Evolutionary conservation across 1,140 invertebrate genomes (phyloP), one percentile per base, ranked within the genome.

Genomic region (Dreissena polymorpha): DNA sequence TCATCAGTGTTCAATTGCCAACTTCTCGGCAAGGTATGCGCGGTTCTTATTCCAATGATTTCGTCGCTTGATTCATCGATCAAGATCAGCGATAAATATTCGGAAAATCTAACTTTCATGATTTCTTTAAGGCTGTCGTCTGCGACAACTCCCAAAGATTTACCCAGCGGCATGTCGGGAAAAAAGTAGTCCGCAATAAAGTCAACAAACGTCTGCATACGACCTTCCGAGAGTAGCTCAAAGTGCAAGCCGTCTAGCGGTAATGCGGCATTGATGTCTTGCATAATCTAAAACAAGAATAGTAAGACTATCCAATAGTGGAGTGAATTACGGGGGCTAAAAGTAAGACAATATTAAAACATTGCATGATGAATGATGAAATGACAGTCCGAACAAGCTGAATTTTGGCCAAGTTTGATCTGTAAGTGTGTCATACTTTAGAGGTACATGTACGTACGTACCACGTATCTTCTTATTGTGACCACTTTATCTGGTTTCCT

Each of bases 31-130:
- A 14, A 7, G 14, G 53, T 39, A 29, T 25, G 65, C 18, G 67
- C 67, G 18, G 75, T 67, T 29, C 63, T 77, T 16, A n/a, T 50
- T 23, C 75, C 75, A 12, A 77, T 77, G 21, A 77, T n/a, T 18
- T 77, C 18, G 10, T 77, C 39, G 53, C 63, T 68, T 29, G 65
- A 27, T 23, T 77, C 63, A 49, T 49, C 63, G 13, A 77, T 49
- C 50, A 77, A 64, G n/a, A 77, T n/a, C 25, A 77, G 14, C 18
- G 75, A 77, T 8, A 77, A 8, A n/a, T 77, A 67, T 8, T 68
- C 63, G n/a, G 39, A 39, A 23, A 51, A 68, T 65, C 64, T 50
- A 10, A 53, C 29, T 6, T 53, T 0, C 12, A 77, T 29, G 7
- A 68, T 3, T 39, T 67, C 53, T 63, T 68, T 77, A 13, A 27